Evolutionary conservation across 2,113 vertebrate species (phyloP).

Genomic region (Parus major): DNA sequence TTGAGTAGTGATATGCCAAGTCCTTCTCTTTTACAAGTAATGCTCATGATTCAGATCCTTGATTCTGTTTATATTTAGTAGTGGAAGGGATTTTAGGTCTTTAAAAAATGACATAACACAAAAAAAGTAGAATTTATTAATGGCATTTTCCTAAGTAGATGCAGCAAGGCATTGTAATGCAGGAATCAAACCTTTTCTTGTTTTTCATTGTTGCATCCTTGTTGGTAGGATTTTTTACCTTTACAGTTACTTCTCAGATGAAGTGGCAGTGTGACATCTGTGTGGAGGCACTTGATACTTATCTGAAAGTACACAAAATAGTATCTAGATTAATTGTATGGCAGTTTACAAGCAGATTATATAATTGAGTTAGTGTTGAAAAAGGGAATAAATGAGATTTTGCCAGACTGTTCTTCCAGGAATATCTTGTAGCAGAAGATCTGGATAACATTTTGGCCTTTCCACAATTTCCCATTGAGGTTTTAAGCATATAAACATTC

Average conservation of each 20-base stretch:
- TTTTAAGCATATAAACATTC: neutral
- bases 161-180: neutral
- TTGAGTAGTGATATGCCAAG: neutral
- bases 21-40: neutral
- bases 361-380: neutral
- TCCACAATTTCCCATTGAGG: neutral
- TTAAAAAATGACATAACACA: neutral
- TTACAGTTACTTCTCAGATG: neutral
- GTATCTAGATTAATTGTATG: neutral
- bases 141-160: neutral
- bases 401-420: neutral
- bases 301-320: neutral
- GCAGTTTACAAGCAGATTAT: neutral
- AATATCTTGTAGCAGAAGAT: neutral
- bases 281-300: neutral
- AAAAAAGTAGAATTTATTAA: neutral
- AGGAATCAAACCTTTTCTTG: neutral
- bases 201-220: neutral
- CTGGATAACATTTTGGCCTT: neutral
- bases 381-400: neutral
- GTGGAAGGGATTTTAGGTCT: neutral
- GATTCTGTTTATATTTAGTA: neutral
- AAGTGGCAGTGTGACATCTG: neutral
- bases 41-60: neutral
- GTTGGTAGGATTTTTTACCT: neutral